Evolutionary conservation across 2,113 vertebrate species (phyloP), one percentile per base, ranked within the genome.

Genomic region (Poeciliopsis turrubarensis): DNA sequence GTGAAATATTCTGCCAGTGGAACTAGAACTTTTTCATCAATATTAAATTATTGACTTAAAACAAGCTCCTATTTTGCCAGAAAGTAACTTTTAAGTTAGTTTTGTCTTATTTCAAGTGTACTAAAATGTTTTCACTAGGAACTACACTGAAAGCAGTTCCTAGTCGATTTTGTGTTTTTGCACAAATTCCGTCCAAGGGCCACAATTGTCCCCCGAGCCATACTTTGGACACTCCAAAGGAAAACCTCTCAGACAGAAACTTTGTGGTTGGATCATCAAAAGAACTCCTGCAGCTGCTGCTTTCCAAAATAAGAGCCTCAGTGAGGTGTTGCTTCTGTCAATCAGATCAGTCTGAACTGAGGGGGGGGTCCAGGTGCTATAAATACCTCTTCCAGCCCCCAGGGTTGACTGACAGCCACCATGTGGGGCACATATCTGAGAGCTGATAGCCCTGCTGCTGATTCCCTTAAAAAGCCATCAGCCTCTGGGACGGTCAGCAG

Each of bases 401-500:
- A 0, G 17, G 70, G 70, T 75, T 97, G 97, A 98, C 86, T 97
- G 98, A 98, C 97, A 99, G 95, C 68, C 92, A 95, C 94, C 98
- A 99, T 98, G 96, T 98, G 98, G 72, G 72, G 94, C 94, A 93
- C 95, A 96, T 96, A 95, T 89, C 95, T 92, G 92, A 82, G 91
- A 96, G 95, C 92, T 95, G 96, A 97, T 96, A 97, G 90, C 93
- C 91, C 90, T 85, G 92, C 95, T 91, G 95, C 89, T 92, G 96
- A 98, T 99, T 98, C 95, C 98, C 98, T 98, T 99, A 99, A 99
- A 99, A 99, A 99, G 98, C 95, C 96, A 98, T 97, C 77, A 83
- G 89, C 22, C 34, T 4, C 13, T 17, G 19, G 47, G 92, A 92
- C 95, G 95, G 95, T 96, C 97, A 97, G 95, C 86, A 91, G 93